Base-by-base conservation (phyloP, 2,797 vertebrate species). In the Acipenser oxyrinchus region DNA sequence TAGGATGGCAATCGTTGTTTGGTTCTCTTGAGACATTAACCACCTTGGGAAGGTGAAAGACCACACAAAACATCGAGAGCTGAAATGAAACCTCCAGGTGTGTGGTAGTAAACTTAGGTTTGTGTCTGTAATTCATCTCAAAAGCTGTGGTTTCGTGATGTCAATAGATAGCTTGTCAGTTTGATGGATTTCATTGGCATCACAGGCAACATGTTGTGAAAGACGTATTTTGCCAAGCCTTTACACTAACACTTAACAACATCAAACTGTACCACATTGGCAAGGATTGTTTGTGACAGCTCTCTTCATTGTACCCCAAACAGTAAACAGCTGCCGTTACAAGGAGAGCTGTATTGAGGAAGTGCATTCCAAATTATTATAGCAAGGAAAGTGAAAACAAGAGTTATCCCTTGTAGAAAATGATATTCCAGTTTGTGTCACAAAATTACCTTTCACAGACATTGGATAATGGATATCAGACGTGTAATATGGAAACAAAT, bases 1-100 rank as follows among this genome's bases (percentile, higher is more conserved):
- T 67, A 64, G 61, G 79, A 75, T 73, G 67, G 60, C 62, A 73
- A 63, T 61, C 75, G 51, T 70, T 66, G 60, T 69, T 76, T 65
- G 75, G 63, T 60, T 67, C 64, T 62, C 72, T 62, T 65, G 62
- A 49, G 68, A 57, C 71, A 57, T 69, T 37, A 63, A 73, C 69
- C 68, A 60, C 66, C 73, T 55, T 68, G 6, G 37, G 74, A 71
- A 71, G 69, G 70, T 68, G 62, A 62, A 63, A 76, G 66, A 74
- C 67, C 37, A 66, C 37, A 37, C 62, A 71, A 69, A 68, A 11
- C 51, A 70, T 62, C 59, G 18, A 69, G 65, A 66, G 13, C n/a
- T 67, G 10, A 61, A 58, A 15, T 59, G 13, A 49, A n/a, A 58
- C 6, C 49, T 1, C 48, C 49, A 67, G 57, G 58, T 8, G 13